These are phyloP conservation scores for Ostrea edulis DNA, from an alignment of 1,140 invertebrate genomes.

Conservation along the genomic window DNA sequence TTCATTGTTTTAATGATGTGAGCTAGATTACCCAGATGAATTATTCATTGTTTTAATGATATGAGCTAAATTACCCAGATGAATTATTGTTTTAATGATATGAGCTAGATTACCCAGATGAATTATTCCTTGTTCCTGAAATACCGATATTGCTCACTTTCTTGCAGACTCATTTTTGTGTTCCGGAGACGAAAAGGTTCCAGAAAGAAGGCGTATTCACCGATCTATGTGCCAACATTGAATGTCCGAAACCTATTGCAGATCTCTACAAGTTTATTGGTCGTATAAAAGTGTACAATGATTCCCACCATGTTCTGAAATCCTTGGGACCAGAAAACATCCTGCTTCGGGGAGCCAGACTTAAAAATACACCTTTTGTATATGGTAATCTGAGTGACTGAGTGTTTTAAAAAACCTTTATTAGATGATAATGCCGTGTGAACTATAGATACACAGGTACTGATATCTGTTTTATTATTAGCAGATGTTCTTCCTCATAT, in stretches of 20 bases:
- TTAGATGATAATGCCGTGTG: no score
- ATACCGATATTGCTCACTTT: neutral
- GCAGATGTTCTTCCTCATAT: no score
- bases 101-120: no score
- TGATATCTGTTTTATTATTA: no score
- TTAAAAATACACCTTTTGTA: constrained; percentile 90
- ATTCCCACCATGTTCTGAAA: constrained; percentile 53
- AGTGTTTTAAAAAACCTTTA: no score
- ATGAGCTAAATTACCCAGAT: no score
- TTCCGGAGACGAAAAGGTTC: constrained; percentile 75
- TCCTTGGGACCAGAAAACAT: constrained; percentile 85
- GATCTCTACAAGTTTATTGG: constrained; percentile 91
- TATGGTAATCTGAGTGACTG: constrained; percentile 79
- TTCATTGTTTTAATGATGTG: no score
- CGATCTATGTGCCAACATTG: constrained; percentile 83
- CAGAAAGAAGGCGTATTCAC: constrained; percentile 78
- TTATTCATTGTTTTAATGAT: no score
- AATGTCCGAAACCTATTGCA: constrained; percentile 80
- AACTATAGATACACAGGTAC: no score
- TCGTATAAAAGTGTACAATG: constrained; percentile 75
- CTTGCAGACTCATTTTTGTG: constrained; percentile 75
- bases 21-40: no score
- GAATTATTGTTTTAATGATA: no score
- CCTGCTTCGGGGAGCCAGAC: constrained; percentile 87
- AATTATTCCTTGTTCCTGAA: no score